Percentiles rank a stretch among this genome's conserved stretches.
Conservation (phyloP, 2,113 vertebrate species). For the Mustela nigripes region DNA sequence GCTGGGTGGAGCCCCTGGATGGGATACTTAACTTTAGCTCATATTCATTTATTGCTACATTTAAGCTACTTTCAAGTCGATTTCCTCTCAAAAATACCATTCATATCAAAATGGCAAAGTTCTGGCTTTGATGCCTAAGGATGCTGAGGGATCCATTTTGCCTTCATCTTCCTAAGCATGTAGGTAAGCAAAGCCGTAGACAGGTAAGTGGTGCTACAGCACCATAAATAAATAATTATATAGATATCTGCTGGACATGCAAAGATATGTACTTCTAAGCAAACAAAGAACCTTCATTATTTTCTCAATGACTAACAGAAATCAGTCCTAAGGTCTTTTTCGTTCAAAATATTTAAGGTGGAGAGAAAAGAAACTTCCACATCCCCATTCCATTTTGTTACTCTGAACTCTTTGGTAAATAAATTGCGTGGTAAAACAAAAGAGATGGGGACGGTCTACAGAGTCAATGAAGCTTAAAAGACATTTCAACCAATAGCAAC, state of each 20-base stretch:
- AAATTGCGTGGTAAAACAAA: not conserved
- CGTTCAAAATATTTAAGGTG: not conserved
- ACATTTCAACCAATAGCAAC: not conserved
- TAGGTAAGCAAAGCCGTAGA: not conserved
- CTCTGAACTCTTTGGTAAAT: not conserved
- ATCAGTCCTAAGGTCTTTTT: not conserved
- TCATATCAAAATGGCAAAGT: constrained; percentile 60
- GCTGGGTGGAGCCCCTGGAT: not conserved
- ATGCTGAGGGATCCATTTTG: not conserved
- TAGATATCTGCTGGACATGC: not conserved
- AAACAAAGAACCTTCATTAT: not conserved
- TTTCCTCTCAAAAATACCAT: constrained; percentile 64
- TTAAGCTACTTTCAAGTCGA: constrained; percentile 63
- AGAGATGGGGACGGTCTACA: not conserved
- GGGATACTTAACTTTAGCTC: constrained; percentile 61
- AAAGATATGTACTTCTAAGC: not conserved
- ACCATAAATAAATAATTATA: constrained; percentile 43
- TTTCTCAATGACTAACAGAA: constrained; percentile 11
- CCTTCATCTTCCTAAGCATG: not conserved
- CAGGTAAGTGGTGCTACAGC: not conserved
- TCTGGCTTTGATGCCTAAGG: constrained; percentile 12
- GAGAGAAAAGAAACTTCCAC: not conserved
- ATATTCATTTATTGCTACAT: constrained; percentile 73
- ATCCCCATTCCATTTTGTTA: not conserved
- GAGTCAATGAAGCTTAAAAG: not conserved